Base-by-base conservation (phyloP, 64 coral and sea anemone species). In the Acropora tenuis region DNA sequence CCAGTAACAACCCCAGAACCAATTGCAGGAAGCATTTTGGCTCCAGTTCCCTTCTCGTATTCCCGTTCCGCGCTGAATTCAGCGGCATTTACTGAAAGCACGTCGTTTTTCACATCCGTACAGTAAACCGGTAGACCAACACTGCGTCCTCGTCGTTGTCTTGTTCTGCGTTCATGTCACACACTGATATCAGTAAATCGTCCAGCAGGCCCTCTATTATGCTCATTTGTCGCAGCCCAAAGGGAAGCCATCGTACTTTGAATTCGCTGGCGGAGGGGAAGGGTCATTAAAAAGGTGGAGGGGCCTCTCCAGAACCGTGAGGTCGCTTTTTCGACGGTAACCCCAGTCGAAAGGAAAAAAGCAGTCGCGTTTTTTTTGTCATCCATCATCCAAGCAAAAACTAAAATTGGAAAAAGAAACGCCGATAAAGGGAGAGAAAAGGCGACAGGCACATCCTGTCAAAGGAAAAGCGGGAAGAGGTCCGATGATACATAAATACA, bases 101-200 rank as follows among this genome's bases (percentile, higher is more conserved):
- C 60, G 60, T 1, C 1, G 60, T 65, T 65, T 65, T 65, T 65
- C 60, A 65, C 60, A 65, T 65, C 60, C 60, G 60, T 65, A 65
- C 59, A 63, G 1, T 65, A 65, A 16, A 30, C 60, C 60, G 60
- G 60, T 65, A 16, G 60, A 1, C 60, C 60, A 65, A 65, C 59
- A 63, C 60, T 65, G 60, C 60, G 60, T 65, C 60, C 60, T 65
- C 60, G 60, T 65, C 60, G 60, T 65, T 65, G 60, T 65, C 60
- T 65, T 65, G 60, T 65, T 65, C 60, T 65, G 60, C 60, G 60
- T 65, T 1, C 1, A 65, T 65, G 60, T 65, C 60, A 65, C 60
- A 65, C 60, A 65, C 60, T 65, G 60, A 65, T 65, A 65, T 65
- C 60, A 65, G 60, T 65, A 65, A 65, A 65, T 65, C 60, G 60